A percentile compares a stretch with the other conserved stretches of the same genome.
Conservation (phyloP, 2,113 vertebrate genomes). For the Myrmecobius fasciatus region DNA sequence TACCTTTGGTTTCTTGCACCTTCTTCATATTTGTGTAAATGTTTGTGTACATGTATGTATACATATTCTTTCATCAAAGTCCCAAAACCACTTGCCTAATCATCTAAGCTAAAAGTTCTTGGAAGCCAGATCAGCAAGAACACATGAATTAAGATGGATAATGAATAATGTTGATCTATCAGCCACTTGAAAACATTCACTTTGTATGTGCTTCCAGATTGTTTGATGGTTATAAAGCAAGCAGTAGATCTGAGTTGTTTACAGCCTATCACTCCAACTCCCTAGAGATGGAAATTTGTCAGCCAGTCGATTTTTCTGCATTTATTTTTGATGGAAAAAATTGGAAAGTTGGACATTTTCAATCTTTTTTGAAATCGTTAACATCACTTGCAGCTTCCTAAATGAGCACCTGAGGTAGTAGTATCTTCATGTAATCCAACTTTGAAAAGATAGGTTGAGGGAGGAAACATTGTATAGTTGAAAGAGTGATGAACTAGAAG, state of each 20-base stretch:
- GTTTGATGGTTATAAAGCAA: background rate
- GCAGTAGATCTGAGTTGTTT: background rate
- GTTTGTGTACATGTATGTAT: background rate
- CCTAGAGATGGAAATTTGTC: background rate
- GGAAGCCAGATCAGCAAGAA: no score
- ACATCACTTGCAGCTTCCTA: slow-evolving; percentile 27
- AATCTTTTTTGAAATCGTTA: slow-evolving; percentile 40
- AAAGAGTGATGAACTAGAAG: background rate
- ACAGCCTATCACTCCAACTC: background rate
- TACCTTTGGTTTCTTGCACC: background rate
- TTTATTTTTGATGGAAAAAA: background rate
- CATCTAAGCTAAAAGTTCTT: background rate
- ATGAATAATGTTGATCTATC: no score
- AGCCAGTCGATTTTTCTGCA: no score
- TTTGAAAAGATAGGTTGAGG: background rate
- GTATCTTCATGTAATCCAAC: background rate
- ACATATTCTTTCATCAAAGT: background rate
- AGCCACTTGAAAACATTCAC: background rate
- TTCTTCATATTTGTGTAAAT: background rate
- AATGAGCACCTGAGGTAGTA: background rate
- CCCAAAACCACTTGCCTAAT: background rate
- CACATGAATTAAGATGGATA: no score
- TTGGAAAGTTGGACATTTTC: background rate
- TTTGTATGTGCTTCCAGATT: background rate
- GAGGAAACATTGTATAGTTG: background rate